These are phyloP conservation scores for Pteronura brasiliensis DNA, from an alignment of 2,113 vertebrate species.

Conservation along the genomic window DNA sequence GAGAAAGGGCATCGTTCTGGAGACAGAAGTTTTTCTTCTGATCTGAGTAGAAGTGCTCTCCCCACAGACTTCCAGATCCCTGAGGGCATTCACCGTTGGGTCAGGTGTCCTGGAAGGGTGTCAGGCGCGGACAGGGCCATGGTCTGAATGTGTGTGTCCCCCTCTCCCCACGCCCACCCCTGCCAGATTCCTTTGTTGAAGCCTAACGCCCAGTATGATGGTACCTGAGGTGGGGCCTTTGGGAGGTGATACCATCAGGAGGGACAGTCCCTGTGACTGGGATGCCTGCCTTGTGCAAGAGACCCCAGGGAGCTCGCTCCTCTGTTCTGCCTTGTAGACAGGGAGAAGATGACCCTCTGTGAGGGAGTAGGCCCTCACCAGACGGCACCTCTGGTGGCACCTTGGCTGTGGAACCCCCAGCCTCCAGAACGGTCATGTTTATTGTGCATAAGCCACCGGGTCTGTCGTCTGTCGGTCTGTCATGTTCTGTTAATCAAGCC, in stretches of 20 bases:
- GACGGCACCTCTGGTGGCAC: background rate
- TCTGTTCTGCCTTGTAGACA: background rate
- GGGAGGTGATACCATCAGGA: background rate
- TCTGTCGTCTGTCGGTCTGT: too few species aligned
- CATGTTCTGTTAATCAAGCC: background rate
- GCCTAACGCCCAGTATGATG: too few species aligned
- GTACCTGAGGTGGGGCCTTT: background rate
- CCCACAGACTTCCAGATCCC: accelerated
- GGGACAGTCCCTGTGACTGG: background rate
- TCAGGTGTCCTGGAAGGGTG: background rate
- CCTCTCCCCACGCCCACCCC: background rate
- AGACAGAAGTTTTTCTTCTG: background rate
- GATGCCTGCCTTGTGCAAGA: background rate
- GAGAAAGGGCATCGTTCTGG: background rate
- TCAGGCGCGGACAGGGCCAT: background rate
- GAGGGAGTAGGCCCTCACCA: background rate
- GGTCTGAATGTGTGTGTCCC: background rate
- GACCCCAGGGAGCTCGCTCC: background rate
- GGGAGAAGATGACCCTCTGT: background rate
- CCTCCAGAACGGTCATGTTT: background rate
- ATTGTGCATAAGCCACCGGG: accelerated
- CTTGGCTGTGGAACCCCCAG: background rate
- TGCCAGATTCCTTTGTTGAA: background rate
- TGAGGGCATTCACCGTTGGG: background rate
- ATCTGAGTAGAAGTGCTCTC: background rate